Conservation (phyloP, 2,888 invertebrate genomes). For the Bellardia bayeri region DNA sequence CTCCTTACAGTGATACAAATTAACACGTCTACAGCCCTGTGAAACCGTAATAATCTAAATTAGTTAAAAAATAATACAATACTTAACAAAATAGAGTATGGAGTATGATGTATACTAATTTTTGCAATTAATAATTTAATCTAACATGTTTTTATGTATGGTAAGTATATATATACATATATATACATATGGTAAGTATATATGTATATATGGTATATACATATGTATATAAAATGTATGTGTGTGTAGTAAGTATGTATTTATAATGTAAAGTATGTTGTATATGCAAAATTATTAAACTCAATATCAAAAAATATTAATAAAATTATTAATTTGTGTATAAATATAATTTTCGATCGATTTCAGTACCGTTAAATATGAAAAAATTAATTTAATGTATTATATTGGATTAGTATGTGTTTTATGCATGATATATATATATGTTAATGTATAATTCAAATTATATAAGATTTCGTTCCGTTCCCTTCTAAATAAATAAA, state of each 20-base stretch:
- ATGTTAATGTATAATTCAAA: constrained; percentile 42
- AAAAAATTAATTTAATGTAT: constrained; percentile 48
- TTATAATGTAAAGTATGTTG: constrained; percentile 27
- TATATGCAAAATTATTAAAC: constrained; percentile 57
- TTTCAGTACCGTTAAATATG: constrained; percentile 18
- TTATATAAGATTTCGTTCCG: constrained; percentile 52
- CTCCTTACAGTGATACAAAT: constrained; percentile 2
- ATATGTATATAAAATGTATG: background rate
- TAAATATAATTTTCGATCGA: constrained; percentile 25
- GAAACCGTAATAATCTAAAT: constrained; percentile 37
- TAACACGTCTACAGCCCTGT: background rate
- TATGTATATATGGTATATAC: constrained; percentile 12
- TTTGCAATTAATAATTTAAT: constrained; percentile 39
- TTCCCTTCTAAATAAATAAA: constrained; percentile 51
- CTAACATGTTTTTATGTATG: constrained; percentile 16
- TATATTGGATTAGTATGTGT: constrained; percentile 49
- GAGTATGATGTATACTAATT: constrained; percentile 9
- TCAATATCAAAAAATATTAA: constrained; percentile 64
- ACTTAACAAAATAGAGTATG: constrained; percentile 42
- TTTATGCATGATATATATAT: constrained; percentile 48
- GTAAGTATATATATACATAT: background rate
- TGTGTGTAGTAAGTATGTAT: constrained; percentile 25
- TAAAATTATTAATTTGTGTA: background rate
- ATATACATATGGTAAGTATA: constrained; percentile 27
- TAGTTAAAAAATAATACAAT: constrained; percentile 40